A percentile compares a stretch with the other conserved stretches of the same genome.
These are phyloP conservation scores for Parauchenoglanis ngamensis DNA, from an alignment of 2,797 vertebrate genomes.

Conservation along the genomic window DNA sequence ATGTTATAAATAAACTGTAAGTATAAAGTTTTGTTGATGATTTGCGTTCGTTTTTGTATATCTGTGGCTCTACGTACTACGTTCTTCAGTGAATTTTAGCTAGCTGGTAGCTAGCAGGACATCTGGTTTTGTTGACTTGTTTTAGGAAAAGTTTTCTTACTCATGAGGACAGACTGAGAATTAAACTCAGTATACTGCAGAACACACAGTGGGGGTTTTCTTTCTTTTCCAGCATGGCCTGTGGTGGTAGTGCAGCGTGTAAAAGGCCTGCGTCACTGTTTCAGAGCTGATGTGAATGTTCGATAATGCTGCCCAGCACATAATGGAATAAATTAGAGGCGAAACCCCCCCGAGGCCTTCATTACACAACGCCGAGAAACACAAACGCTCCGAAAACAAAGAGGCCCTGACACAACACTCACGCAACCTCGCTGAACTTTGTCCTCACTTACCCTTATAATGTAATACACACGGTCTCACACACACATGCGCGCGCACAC, in stretches of 20 bases:
- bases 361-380: slow-evolving; percentile 9
- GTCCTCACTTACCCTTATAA: background rate
- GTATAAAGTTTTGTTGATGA: background rate
- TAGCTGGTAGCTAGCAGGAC: background rate
- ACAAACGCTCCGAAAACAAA: background rate
- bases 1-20: background rate
- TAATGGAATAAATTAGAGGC: slow-evolving; percentile 24
- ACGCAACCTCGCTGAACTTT: background rate
- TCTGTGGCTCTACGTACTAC: background rate
- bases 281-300: background rate
- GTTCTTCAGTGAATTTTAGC: background rate
- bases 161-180: background rate
- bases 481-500: slow-evolving; percentile 10
- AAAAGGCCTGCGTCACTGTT: background rate
- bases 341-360: background rate
- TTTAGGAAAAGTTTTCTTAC: background rate
- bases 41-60: background rate
- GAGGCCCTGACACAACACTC: background rate
- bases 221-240: background rate
- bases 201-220: background rate
- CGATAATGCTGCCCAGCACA: slow-evolving; percentile 6
- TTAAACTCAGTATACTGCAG: background rate
- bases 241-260: background rate
- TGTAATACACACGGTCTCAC: slow-evolving; percentile 1
- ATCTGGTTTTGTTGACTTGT: background rate